Percentiles rank a stretch among this genome's conserved stretches.
phyloP scores from a whole-genome alignment of 2,797 vertebrate species.

The Melanotaenia parkinsoni region DNA sequence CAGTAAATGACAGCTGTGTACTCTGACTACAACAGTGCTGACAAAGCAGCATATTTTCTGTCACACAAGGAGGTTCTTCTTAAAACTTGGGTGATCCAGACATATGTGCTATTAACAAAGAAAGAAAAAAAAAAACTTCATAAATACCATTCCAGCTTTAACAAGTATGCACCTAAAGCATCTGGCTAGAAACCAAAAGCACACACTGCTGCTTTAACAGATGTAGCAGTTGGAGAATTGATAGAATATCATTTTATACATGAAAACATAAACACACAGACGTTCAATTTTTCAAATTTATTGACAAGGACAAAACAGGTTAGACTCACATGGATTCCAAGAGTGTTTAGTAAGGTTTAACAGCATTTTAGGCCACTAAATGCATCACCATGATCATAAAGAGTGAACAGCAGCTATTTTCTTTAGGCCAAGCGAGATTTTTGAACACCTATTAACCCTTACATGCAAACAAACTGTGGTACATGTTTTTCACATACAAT shows the following conservation, averaged over 20 bases:
- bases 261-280: background rate
- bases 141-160: background rate
- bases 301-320: background rate
- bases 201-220: background rate
- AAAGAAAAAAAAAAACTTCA: background rate
- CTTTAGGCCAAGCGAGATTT: background rate
- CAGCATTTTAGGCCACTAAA: background rate
- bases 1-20: conserved; percentile 43
- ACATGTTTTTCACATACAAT: no score
- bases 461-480: no score
- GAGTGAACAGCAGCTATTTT: background rate
- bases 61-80: conserved; percentile 25
- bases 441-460: background rate
- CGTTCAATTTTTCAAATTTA: background rate
- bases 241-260: background rate
- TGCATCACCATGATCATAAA: background rate
- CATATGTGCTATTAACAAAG: background rate
- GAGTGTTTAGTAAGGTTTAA: background rate
- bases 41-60: conserved; percentile 18
- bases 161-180: background rate
- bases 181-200: background rate
- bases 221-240: background rate
- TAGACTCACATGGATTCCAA: background rate
- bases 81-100: conserved; percentile 22
- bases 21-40: conserved; percentile 36